These are phyloP conservation scores for Acanthacorydalis orientalis DNA, from an alignment of 2,888 invertebrate species.

Conservation along the genomic window DNA sequence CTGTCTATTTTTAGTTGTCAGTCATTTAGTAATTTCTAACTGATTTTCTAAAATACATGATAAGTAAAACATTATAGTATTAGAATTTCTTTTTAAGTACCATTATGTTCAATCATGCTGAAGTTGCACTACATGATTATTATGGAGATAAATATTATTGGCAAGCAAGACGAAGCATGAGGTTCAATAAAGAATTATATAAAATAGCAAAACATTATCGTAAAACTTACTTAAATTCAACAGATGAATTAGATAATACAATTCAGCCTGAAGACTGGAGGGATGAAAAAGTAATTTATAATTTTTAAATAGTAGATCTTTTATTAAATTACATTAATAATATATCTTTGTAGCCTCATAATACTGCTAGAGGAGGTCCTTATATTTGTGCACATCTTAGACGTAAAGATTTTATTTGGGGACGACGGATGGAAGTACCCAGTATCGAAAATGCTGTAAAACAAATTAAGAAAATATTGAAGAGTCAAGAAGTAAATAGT, in stretches of 20 bases:
- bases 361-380: slow-evolving; percentile 41
- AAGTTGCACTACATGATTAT: slow-evolving; percentile 72
- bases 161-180: slow-evolving; percentile 79
- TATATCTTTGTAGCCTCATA: slow-evolving; percentile 22
- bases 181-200: slow-evolving; percentile 56
- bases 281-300: slow-evolving; percentile 29
- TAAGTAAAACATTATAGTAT: neutral
- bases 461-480: slow-evolving; percentile 48
- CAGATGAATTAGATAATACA: slow-evolving; percentile 38
- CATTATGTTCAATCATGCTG: slow-evolving; percentile 61
- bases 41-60: neutral
- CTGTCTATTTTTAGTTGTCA: neutral
- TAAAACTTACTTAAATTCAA: slow-evolving; percentile 40
- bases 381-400: slow-evolving; percentile 79
- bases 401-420: slow-evolving; percentile 69
- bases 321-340: too few species aligned
- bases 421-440: slow-evolving; percentile 59
- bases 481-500: slow-evolving; percentile 35
- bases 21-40: neutral
- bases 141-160: slow-evolving; percentile 75
- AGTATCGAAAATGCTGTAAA: slow-evolving; percentile 55
- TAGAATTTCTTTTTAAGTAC: slow-evolving; percentile 22
- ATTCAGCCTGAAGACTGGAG: slow-evolving; percentile 42
- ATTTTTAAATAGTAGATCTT: neutral
- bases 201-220: slow-evolving; percentile 53